These are phyloP conservation scores for Hypomesus transpacificus DNA, from an alignment of 2,113 vertebrate genomes.

Conservation along the genomic window DNA sequence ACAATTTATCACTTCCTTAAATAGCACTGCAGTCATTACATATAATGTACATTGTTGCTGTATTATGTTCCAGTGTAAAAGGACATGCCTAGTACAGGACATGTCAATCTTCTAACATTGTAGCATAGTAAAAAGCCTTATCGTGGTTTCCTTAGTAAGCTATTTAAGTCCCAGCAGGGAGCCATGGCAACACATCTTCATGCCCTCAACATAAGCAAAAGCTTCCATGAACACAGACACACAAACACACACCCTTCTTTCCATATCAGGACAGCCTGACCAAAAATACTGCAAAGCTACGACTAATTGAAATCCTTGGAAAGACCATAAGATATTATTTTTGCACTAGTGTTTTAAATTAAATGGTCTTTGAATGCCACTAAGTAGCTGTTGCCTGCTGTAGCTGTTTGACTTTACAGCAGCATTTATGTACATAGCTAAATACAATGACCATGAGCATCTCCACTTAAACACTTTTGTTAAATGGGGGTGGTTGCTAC, in stretches of 20 bases:
- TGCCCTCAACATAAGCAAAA: constrained; percentile 8
- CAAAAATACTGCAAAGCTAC: too few relatives aligned
- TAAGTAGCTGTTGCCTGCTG: too few relatives aligned
- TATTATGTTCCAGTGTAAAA: neutral
- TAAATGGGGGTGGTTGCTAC: too few relatives aligned
- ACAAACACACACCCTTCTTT: neutral
- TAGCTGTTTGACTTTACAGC: too few relatives aligned
- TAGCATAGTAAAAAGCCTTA: neutral
- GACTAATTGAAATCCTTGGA: too few relatives aligned
- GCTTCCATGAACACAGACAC: neutral
- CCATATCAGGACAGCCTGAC: too few relatives aligned
- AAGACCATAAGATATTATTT: too few relatives aligned
- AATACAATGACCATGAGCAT: too few relatives aligned
- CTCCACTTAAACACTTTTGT: too few relatives aligned
- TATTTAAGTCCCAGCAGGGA: constrained; percentile 16
- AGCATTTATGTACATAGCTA: too few relatives aligned
- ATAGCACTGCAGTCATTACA: neutral
- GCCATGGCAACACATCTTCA: constrained; percentile 52
- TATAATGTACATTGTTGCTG: neutral
- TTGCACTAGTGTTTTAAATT: too few relatives aligned
- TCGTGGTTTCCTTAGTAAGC: constrained; percentile 6
- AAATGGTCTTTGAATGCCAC: too few relatives aligned
- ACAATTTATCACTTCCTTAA: constrained; percentile 34
- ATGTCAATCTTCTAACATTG: neutral
- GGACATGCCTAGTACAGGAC: neutral